Base-by-base conservation (phyloP, 2,888 invertebrate species). In the Anthophora plumipes region DNA sequence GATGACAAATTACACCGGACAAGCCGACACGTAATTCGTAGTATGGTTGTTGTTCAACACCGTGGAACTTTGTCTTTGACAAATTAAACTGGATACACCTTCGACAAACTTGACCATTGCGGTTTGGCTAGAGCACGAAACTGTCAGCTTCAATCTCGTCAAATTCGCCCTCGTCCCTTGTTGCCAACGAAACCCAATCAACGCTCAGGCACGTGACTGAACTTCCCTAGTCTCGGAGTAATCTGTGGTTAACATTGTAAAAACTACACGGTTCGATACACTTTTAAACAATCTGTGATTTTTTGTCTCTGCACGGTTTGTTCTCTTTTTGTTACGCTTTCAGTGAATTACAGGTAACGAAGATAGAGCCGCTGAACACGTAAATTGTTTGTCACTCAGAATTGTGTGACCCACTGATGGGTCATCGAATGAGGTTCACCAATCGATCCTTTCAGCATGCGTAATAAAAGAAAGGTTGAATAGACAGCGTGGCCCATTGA, bases 141-240 rank as follows among this genome's bases (percentile, higher is more conserved):
- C 66, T 79, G 70, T 70, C 79, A 78, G 77, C 70, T 77, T 77
- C 77, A 43, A 66, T 79, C 66, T 46, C 55, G 66, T 54, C 59
- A 22, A 46, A 50, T 60, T 41, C 25, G 31, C 2, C 22, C n/a
- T n/a, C n/a, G 70, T 61, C 22, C 14, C 37, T 43, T 59, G 54
- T 66, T 77, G 41, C 63, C 77, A 48, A 70, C 17, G 78, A 55
- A 55, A 43, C 17, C 54, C 50, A 50, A 70, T 70, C 60, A 55
- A 39, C 55, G 63, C 6, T 31, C 3, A 14, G 31, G 17, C 66
- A n/a, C 48, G 39, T 17, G 48, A 41, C 4, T 14, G 5, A 43
- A 55, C 43, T 43, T 43, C 17, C 1, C 14, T 4, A 20, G 9
- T 14, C 37, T 50, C 22, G 20, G 37, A 37, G 20, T 50, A 7